Conservation (phyloP, 1,140 invertebrate genomes). For the Nebria ingens region DNA sequence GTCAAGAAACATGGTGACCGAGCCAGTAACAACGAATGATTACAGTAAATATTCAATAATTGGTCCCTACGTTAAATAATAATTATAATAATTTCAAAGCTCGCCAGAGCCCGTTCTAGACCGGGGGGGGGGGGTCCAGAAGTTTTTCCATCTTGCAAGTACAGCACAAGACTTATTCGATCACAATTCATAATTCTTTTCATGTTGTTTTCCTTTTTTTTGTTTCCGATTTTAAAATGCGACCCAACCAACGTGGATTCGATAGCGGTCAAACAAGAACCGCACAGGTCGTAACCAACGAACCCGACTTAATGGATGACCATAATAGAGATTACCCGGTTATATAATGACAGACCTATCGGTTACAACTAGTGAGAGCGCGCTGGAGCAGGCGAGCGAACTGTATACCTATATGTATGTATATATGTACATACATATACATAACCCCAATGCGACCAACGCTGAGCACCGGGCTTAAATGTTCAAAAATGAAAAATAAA, state of each 20-base stretch:
- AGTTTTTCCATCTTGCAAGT: too few relatives aligned
- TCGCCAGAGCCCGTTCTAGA: constrained; percentile 21
- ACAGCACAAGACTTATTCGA: too few relatives aligned
- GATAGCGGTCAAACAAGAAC: background rate
- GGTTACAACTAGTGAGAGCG: constrained; percentile 11
- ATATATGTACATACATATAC: background rate
- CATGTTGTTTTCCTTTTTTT: background rate
- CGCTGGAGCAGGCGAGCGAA: too few relatives aligned
- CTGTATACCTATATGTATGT: background rate
- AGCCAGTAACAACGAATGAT: constrained; percentile 22
- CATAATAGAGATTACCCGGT: constrained; percentile 27
- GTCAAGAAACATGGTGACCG: background rate
- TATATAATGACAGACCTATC: constrained; percentile 23
- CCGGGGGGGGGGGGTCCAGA: too few relatives aligned
- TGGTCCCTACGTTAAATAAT: constrained; percentile 25
- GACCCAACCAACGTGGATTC: too few relatives aligned
- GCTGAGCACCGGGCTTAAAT: too few relatives aligned
- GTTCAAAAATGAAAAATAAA: too few relatives aligned
- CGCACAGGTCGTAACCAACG: background rate
- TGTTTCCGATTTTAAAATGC: too few relatives aligned
- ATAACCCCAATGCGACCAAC: background rate
- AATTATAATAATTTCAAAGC: constrained; percentile 25
- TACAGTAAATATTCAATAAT: constrained; percentile 29
- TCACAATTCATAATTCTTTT: background rate
- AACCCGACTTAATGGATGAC: constrained; percentile 15